These are phyloP conservation scores for Benitochromis conjunctus DNA, from an alignment of 2,113 vertebrate genomes.

Conservation along the genomic window DNA sequence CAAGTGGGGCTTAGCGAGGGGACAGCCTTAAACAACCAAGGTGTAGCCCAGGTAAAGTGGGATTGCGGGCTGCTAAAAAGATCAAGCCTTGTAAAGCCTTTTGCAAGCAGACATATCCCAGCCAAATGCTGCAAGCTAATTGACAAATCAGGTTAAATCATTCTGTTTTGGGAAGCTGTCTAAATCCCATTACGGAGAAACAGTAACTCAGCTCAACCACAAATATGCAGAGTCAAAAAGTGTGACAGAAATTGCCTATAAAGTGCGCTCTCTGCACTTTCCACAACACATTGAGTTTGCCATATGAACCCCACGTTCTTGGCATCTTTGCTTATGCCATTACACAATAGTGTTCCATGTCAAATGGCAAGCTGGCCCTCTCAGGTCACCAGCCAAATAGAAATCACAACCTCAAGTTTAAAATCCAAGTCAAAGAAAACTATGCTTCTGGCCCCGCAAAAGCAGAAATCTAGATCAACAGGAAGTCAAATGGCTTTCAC, in stretches of 20 bases:
- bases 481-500: slow-evolving; percentile 31
- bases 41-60: neutral
- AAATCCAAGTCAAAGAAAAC: slow-evolving; percentile 46
- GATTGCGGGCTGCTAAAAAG: neutral
- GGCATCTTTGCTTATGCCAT: slow-evolving; percentile 40
- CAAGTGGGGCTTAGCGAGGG: neutral
- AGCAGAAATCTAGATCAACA: slow-evolving; percentile 33
- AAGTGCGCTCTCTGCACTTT: slow-evolving; percentile 35
- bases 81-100: neutral
- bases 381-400: slow-evolving; percentile 34
- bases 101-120: neutral
- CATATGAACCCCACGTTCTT: slow-evolving; percentile 54
- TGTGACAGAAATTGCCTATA: slow-evolving; percentile 29
- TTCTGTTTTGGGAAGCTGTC: slow-evolving; percentile 4
- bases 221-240: slow-evolving; percentile 36
- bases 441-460: slow-evolving; percentile 17
- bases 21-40: neutral
- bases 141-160: slow-evolving; percentile 8
- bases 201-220: slow-evolving; percentile 3
- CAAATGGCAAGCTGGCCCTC: slow-evolving; percentile 35
- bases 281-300: slow-evolving; percentile 43
- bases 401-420: slow-evolving; percentile 30
- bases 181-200: slow-evolving; percentile 8
- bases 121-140: neutral
- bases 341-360: slow-evolving; percentile 55